phyloP scores from a whole-genome alignment of 2,113 vertebrate genomes.

The Bucco capensis region DNA sequence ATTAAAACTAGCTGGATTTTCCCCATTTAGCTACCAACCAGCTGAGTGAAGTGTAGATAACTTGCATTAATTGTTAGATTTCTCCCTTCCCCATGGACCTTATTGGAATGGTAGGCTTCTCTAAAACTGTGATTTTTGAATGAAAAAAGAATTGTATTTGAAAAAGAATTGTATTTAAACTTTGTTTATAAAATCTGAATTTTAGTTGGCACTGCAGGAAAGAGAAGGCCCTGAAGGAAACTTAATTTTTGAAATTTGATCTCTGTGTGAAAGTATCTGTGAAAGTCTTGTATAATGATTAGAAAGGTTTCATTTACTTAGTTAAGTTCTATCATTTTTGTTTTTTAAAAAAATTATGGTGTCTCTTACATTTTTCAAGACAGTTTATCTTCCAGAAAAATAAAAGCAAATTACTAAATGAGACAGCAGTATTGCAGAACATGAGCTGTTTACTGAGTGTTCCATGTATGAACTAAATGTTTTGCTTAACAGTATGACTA shows the following conservation, averaged over 20 bases:
- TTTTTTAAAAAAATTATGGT: background rate
- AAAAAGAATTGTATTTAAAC: no score
- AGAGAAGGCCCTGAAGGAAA: constrained; percentile 7
- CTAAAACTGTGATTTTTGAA: background rate
- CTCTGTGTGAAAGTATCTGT: constrained; percentile 31
- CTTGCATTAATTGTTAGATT: background rate
- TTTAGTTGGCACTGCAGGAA: background rate
- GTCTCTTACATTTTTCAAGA: background rate
- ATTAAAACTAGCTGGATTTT: background rate
- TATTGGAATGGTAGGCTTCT: background rate
- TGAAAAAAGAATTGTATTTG: background rate
- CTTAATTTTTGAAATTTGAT: constrained; percentile 22
- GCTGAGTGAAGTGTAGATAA: background rate
- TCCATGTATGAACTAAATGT: background rate
- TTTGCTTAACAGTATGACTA: background rate
- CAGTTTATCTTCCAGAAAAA: background rate
- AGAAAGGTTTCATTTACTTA: background rate
- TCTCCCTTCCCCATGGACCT: background rate
- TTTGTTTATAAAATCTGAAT: no score
- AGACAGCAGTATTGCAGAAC: background rate
- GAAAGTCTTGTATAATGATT: background rate
- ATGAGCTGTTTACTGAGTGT: background rate
- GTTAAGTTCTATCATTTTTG: background rate
- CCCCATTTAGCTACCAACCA: background rate
- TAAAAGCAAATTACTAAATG: background rate